A percentile compares a stretch with the other conserved stretches of the same genome.
Conservation (phyloP, 2,888 invertebrate genomes). For the Lasius platythorax region DNA sequence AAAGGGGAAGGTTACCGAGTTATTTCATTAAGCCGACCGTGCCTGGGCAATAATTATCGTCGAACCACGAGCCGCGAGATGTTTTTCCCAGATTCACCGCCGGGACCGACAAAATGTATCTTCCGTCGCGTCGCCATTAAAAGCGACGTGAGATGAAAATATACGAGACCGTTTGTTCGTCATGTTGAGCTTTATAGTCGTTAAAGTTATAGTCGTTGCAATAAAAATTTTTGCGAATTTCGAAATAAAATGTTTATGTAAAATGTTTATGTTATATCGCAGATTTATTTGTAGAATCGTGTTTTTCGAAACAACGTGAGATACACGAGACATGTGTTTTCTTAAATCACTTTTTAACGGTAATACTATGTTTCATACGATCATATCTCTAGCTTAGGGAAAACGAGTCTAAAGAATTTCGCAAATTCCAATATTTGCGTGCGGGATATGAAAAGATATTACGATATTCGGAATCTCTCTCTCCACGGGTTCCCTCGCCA, state of each 20-base stretch:
- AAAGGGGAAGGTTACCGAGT: constrained; percentile 66
- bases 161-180: constrained; percentile 12
- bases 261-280: background rate
- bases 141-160: constrained; percentile 30
- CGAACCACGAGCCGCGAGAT: constrained; percentile 47
- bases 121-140: constrained; percentile 46
- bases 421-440: constrained; percentile 64
- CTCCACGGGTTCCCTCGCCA: constrained; percentile 56
- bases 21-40: constrained; percentile 74
- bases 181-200: constrained; percentile 2
- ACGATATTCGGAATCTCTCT: constrained; percentile 61
- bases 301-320: background rate
- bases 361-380: background rate
- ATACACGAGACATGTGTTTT: background rate
- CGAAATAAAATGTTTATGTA: background rate
- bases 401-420: constrained; percentile 33
- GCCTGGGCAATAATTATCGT: constrained; percentile 72
- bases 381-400: constrained; percentile 1
- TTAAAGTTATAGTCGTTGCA: background rate
- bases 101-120: constrained; percentile 47
- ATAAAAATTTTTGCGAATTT: background rate
- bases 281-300: background rate
- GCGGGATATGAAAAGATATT: constrained; percentile 70
- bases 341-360: constrained; percentile 11
- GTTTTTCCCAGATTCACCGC: constrained; percentile 63